These are phyloP conservation scores for Acropora tenuis DNA, from an alignment of 64 coral and sea anemone genomes.

Conservation along the genomic window DNA sequence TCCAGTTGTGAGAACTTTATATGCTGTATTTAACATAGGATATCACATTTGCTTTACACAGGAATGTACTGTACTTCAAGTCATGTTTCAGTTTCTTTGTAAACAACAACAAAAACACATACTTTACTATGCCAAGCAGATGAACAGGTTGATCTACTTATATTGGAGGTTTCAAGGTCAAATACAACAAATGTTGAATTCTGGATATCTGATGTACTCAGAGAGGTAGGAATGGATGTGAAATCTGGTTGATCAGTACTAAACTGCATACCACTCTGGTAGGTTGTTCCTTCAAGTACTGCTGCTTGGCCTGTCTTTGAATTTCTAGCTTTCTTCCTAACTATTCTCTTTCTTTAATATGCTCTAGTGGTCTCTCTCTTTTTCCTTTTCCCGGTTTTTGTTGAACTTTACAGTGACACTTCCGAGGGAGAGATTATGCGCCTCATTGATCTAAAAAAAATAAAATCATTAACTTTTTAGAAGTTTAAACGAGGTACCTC, in stretches of 20 bases:
- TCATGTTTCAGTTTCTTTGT: too few species aligned
- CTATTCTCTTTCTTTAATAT: conserved; percentile 30
- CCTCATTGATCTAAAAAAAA: too few species aligned
- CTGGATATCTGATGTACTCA: neutral
- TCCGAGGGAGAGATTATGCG: neutral
- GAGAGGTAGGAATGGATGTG: conserved; percentile 4
- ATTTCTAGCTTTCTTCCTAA: conserved; percentile 22
- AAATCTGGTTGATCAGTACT: conserved; percentile 13
- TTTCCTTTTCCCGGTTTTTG: conserved; percentile 3
- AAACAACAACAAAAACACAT: too few species aligned
- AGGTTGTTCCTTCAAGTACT: neutral
- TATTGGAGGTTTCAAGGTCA: conserved; percentile 38
- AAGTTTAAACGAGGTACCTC: too few species aligned
- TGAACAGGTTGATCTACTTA: neutral
- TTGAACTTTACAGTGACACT: neutral
- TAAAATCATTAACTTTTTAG: too few species aligned
- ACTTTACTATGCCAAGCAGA: too few species aligned
- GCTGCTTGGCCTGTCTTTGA: neutral
- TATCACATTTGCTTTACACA: too few species aligned
- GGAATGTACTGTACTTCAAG: too few species aligned
- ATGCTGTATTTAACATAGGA: too few species aligned
- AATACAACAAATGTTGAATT: conserved; percentile 33
- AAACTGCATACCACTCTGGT: conserved; percentile 2
- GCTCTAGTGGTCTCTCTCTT: conserved; percentile 8
- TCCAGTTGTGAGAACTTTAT: too few species aligned